Evolutionary conservation across 2,888 invertebrate species (phyloP).

Genomic region (Epinotia demarniana): DNA sequence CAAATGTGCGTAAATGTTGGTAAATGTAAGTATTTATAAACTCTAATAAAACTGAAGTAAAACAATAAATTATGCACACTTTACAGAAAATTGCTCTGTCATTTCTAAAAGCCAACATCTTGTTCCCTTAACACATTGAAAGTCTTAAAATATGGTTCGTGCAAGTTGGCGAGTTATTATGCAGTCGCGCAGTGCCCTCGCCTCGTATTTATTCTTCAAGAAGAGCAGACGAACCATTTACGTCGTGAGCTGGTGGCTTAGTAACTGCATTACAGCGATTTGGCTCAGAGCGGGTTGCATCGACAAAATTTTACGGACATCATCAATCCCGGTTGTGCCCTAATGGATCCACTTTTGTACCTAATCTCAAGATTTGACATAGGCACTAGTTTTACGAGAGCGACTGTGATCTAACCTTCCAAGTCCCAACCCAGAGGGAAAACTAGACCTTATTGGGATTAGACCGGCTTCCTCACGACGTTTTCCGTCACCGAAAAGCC

Average conservation of each 20-base stretch:
- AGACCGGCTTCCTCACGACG: no score
- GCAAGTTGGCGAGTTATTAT: slow-evolving; percentile 38
- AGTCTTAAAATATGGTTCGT: slow-evolving; percentile 25
- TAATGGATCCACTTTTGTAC: no score
- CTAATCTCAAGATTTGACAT: no score
- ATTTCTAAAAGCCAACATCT: slow-evolving; percentile 10
- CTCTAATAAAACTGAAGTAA: neutral
- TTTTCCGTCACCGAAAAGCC: no score
- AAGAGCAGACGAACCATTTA: slow-evolving; percentile 44
- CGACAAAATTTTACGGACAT: no score
- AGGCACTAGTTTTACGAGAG: no score
- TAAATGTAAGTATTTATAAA: no score
- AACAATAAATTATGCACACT: neutral
- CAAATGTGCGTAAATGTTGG: no score
- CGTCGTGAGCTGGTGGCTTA: slow-evolving; percentile 1
- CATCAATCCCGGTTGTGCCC: no score
- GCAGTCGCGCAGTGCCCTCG: slow-evolving; percentile 32
- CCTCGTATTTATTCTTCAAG: slow-evolving; percentile 44
- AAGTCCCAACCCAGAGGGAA: no score
- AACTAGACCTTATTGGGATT: no score
- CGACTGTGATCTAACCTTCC: no score
- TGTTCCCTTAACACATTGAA: slow-evolving; percentile 32
- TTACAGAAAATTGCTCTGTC: neutral
- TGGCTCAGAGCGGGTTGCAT: neutral
- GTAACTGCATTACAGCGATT: slow-evolving; percentile 15